Percentiles rank a stretch among this genome's conserved stretches.
Evolutionary conservation across 2,888 invertebrate genomes (phyloP).

Genomic region (Drosophila neutralis): DNA sequence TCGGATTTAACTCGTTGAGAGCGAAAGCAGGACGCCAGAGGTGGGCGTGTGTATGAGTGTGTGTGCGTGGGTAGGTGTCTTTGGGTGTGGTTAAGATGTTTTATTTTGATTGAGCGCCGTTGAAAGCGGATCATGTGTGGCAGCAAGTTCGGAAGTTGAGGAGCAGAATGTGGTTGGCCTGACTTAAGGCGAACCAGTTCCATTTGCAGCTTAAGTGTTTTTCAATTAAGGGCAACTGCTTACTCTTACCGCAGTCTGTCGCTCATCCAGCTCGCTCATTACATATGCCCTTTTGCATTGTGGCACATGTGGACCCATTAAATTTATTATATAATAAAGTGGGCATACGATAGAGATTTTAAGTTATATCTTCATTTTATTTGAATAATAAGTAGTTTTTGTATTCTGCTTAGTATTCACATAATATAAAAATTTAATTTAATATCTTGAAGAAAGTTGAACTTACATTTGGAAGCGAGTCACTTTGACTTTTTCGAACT

Average conservation of each 20-base stretch:
- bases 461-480: not conserved
- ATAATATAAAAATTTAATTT: not conserved
- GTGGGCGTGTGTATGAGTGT: not conserved
- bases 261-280: conserved; percentile 51
- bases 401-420: not conserved
- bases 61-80: conserved; percentile 1
- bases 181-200: conserved; percentile 47
- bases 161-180: conserved; percentile 48
- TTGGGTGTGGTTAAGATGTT: conserved; percentile 30
- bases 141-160: conserved; percentile 5
- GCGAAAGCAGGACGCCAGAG: conserved; percentile 5
- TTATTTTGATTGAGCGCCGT: conserved; percentile 55
- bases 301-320: conserved; percentile 1
- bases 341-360: not conserved
- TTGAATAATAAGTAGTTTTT: not conserved
- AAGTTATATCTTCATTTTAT: not conserved
- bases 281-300: conserved; percentile 59
- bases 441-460: not conserved
- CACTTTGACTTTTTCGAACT: not conserved
- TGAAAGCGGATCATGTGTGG: conserved; percentile 50
- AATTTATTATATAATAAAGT: conserved; percentile 12
- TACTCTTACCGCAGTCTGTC: conserved; percentile 24
- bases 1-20: conserved; percentile 28
- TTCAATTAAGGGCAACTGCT: conserved; percentile 63
- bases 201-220: conserved; percentile 66